Evolutionary conservation across 2,888 invertebrate species (phyloP).

Genomic region (Andrena hattorfiana): DNA sequence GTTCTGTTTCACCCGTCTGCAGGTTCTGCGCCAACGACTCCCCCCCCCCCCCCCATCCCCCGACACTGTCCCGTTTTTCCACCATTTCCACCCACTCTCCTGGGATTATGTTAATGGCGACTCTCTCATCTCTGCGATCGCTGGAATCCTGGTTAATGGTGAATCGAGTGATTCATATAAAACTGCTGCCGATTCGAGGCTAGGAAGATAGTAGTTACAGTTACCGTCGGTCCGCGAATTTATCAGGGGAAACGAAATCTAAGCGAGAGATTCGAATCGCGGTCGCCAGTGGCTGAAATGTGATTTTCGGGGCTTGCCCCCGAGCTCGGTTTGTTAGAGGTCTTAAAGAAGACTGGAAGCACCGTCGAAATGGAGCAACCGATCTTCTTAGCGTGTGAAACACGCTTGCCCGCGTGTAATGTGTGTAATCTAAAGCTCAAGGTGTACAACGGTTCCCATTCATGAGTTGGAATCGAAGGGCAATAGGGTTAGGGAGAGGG

Average conservation of each 20-base stretch:
- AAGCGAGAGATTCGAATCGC: neutral
- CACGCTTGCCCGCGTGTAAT: too few relatives aligned
- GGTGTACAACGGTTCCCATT: neutral
- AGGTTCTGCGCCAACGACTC: conserved; percentile 30
- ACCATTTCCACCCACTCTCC: conserved; percentile 55
- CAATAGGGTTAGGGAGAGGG: neutral
- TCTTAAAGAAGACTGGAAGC: too few relatives aligned
- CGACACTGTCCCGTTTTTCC: conserved; percentile 39
- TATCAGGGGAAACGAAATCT: neutral
- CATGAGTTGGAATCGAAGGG: neutral
- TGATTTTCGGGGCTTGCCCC: too few relatives aligned
- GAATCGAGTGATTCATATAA: conserved; percentile 66
- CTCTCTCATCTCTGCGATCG: conserved; percentile 54
- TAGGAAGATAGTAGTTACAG: conserved; percentile 26
- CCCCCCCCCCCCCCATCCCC: conserved; percentile 22
- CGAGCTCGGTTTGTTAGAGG: too few relatives aligned
- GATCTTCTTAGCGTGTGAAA: too few relatives aligned
- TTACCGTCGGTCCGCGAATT: neutral
- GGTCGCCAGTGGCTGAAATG: too few relatives aligned
- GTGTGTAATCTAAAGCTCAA: neutral
- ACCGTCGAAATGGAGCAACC: too few relatives aligned
- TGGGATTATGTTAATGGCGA: conserved; percentile 70
- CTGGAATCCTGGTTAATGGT: conserved; percentile 64
- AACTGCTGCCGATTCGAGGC: conserved; percentile 31
- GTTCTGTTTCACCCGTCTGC: conserved; percentile 43